Evolutionary conservation across 2,113 vertebrate species (phyloP), one percentile per base, ranked within the genome.

Genomic region (Vicugna pacos): DNA sequence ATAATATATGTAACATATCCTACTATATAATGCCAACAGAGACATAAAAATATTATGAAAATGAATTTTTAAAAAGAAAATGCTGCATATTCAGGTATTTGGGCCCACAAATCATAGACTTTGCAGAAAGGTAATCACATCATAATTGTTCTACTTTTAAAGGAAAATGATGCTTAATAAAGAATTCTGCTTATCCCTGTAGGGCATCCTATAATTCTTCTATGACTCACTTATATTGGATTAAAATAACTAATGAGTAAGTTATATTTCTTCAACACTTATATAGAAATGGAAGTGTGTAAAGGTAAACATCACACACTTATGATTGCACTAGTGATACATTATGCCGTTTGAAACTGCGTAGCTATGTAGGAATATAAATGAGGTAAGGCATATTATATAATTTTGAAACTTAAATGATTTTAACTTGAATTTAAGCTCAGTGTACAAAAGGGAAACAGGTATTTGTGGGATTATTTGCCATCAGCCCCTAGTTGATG

Each of bases 351-450:
- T 76, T 96, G 38, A 92, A 83, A 52, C 48, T 87, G 28, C 7
- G 50, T 9, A 88, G 70, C 32, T 62, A 46, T 62, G 26, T 67
- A 75, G 24, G 20, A 85, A 84, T 13, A 42, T 54, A 93, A 30
- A 16, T 67, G 46, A 92, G 11, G 14, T 62, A 69, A 24, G 11
- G 5, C 17, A 56, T 38, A 35, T 19, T n/a, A 67, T 48, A n/a
- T 6, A 72, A 35, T 79, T 62, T 62, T 80, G 15, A 91, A 94
- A 73, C 73, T 60, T 91, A 81, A 81, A 67, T 81, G 32, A 94
- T 8, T 84, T 77, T 24, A 70, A 48, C 26, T 30, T 73, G 16
- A 91, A 46, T 65, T 88, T 76, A 76, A 77, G 69, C 83, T 80
- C 42, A 60, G 22, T 48, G 17, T 22, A 19, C 12, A 75, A 67